Conservation (phyloP, 2,113 vertebrate genomes). For the Willisornis vidua region DNA sequence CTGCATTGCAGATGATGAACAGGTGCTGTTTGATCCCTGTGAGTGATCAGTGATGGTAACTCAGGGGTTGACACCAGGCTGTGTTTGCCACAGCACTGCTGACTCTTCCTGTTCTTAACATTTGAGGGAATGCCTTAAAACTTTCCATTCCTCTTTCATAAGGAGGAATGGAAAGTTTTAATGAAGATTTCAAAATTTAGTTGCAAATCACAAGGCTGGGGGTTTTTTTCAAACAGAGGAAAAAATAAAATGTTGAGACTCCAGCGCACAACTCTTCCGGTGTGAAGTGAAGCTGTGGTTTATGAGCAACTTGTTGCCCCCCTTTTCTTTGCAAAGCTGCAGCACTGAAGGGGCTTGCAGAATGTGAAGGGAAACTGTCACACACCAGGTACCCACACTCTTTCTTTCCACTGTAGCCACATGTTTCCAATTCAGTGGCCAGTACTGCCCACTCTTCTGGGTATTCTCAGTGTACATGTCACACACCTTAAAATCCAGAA, state of each 20-base stretch:
- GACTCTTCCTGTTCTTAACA: neutral
- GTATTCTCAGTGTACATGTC: neutral
- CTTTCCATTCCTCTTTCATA: neutral
- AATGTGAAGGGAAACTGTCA: neutral
- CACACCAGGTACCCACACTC: neutral
- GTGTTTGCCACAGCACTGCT: neutral
- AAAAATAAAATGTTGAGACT: neutral
- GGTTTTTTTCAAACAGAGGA: neutral
- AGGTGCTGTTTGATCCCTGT: neutral
- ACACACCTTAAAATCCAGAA: neutral
- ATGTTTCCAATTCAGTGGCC: neutral
- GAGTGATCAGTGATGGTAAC: neutral
- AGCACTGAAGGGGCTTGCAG: neutral
- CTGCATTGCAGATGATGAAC: neutral
- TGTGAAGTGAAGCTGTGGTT: constrained; percentile 44
- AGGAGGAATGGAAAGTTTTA: neutral
- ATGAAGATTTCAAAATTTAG: neutral
- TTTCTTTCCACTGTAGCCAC: neutral
- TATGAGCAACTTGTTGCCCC: neutral
- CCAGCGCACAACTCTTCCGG: neutral
- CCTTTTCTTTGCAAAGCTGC: neutral
- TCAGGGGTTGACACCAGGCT: accelerated
- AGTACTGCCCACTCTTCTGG: neutral
- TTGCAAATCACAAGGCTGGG: neutral
- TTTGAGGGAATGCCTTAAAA: neutral